These are phyloP conservation scores for Nyctereutes procyonoides DNA, from an alignment of 2,113 vertebrate genomes.

Conservation along the genomic window DNA sequence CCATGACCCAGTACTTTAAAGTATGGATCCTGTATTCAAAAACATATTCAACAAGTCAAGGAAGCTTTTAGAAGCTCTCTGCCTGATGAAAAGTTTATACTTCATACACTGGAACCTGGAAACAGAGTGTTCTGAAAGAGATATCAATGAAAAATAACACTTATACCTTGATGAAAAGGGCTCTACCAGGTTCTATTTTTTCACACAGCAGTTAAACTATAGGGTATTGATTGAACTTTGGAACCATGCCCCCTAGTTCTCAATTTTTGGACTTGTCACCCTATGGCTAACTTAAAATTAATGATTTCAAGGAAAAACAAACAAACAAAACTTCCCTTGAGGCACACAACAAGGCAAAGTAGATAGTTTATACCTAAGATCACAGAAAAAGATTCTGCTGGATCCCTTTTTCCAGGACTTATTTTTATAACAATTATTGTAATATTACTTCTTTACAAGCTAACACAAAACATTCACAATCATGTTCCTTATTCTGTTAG, in stretches of 20 bases:
- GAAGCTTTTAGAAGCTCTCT: not conserved
- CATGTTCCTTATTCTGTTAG: not conserved
- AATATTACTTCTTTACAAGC: conserved; percentile 10
- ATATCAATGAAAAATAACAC: not conserved
- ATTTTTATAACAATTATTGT: not conserved
- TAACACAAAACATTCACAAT: not conserved
- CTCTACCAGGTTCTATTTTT: not conserved
- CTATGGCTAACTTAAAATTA: not conserved
- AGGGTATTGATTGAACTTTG: not conserved
- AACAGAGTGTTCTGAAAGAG: not conserved
- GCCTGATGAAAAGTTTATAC: not conserved
- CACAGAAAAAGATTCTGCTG: not conserved
- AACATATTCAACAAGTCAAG: not conserved
- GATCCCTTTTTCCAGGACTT: not conserved
- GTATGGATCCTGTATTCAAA: not conserved
- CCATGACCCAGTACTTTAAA: not conserved
- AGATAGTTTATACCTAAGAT: not conserved
- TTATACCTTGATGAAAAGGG: not conserved
- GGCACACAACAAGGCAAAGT: not conserved
- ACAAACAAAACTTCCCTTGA: not conserved
- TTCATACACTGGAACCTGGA: not conserved
- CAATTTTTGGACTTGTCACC: not conserved
- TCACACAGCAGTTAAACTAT: not conserved
- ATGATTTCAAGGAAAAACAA: not conserved
- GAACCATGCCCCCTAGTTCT: too few relatives aligned